These are phyloP conservation scores for Rhyacophila evoluta DNA, from an alignment of 2,888 invertebrate species.

Conservation along the genomic window DNA sequence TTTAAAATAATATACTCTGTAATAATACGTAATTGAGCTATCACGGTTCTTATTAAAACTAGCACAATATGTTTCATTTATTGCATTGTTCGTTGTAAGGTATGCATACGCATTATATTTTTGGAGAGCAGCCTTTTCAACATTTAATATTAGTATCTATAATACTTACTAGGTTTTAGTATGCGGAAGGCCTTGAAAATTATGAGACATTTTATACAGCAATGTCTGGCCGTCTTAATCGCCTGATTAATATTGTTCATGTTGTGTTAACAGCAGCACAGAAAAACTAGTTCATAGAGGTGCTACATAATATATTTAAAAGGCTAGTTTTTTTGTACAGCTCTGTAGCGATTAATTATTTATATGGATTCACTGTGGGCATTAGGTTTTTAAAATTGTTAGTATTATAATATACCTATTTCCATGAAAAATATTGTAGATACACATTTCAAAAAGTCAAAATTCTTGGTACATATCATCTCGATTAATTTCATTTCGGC, in stretches of 20 bases:
- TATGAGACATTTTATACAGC: neutral
- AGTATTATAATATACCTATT: slow-evolving; percentile 40
- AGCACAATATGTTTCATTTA: slow-evolving; percentile 20
- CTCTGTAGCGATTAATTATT: slow-evolving; percentile 42
- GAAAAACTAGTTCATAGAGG: slow-evolving; percentile 47
- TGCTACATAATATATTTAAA: slow-evolving; percentile 46
- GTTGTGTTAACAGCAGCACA: slow-evolving; percentile 40
- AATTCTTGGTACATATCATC: slow-evolving; percentile 48
- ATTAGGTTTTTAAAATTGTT: slow-evolving; percentile 47
- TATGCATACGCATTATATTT: slow-evolving; percentile 45
- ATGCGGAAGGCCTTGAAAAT: slow-evolving; percentile 10
- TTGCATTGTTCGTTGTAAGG: slow-evolving; percentile 29
- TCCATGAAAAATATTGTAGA: slow-evolving; percentile 34
- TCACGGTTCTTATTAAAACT: slow-evolving; percentile 17
- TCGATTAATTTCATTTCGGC: slow-evolving; percentile 34
- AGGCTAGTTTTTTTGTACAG: slow-evolving; percentile 45
- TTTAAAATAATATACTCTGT: neutral
- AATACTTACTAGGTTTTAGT: slow-evolving; percentile 15
- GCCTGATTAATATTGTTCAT: slow-evolving; percentile 22
- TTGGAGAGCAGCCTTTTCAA: slow-evolving; percentile 45
- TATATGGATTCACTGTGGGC: slow-evolving; percentile 42
- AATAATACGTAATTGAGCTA: neutral
- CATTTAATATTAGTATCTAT: slow-evolving; percentile 20
- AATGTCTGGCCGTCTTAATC: slow-evolving; percentile 3
- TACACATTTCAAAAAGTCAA: slow-evolving; percentile 45